Evolutionary conservation across 2,888 invertebrate species (phyloP), one percentile per base, ranked within the genome.

Genomic region (Hirudinaria manillensis): DNA sequence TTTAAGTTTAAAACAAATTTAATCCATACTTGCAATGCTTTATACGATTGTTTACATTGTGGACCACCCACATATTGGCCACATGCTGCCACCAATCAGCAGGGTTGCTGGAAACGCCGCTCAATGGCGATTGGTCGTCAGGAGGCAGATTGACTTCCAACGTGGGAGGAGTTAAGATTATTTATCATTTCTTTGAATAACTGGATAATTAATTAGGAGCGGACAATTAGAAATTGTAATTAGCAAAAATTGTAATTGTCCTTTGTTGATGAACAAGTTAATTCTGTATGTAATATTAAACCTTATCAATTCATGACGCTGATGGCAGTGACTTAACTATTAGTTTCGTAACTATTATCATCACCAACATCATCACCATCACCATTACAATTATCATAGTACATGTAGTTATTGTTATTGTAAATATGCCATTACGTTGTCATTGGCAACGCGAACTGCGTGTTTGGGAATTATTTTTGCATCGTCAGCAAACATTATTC

Each of bases 361-460:
- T 70, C 70, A 38, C 38, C 70, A 70, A n/a, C 70, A 70, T 70
- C 70, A 70, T 70, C 70, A 24, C 38, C 70, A 70, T 38, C 70
- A 70, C 24, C 70, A 36, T 13, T 36, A 24, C 36, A 4, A 36
- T 34, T 21, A 38, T 70, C 70, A 6, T 70, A 21, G 2, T 70
- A 21, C 27, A n/a, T n/a, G 38, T 70, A 32, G 24, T 36, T 24
- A 27, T 34, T n/a, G 45, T n/a, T n/a, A n/a, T n/a, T n/a, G n/a
- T n/a, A n/a, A n/a, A n/a, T n/a, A n/a, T n/a, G n/a, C n/a, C n/a
- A n/a, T n/a, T n/a, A n/a, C n/a, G n/a, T n/a, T n/a, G n/a, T n/a
- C n/a, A n/a, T n/a, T n/a, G n/a, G n/a, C n/a, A n/a, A n/a, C n/a
- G n/a, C n/a, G n/a, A n/a, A n/a, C n/a, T n/a, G n/a, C n/a, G n/a